A percentile compares a stretch with the other conserved stretches of the same genome.
phyloP scores from a whole-genome alignment of 2,888 invertebrate genomes.

The Leucoptera coffeella region DNA sequence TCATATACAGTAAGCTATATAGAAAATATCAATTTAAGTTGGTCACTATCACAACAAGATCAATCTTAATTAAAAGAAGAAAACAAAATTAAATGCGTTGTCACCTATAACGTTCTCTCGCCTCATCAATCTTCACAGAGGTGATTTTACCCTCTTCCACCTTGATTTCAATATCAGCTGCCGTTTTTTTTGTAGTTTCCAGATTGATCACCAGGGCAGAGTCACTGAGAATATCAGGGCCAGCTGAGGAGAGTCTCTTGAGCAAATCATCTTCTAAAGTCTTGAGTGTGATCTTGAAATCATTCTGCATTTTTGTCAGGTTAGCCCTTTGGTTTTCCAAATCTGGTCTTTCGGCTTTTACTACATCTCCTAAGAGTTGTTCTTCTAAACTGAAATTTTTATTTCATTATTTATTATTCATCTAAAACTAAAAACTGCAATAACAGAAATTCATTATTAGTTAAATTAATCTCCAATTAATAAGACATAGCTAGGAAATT shows the following conservation, averaged over 20 bases:
- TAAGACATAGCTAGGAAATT: no score
- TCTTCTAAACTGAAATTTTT: slow-evolving; percentile 72
- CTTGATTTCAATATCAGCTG: slow-evolving; percentile 82
- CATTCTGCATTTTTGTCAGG: slow-evolving; percentile 87
- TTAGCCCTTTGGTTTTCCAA: slow-evolving; percentile 75
- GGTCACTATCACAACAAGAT: no score
- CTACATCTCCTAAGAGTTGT: slow-evolving; percentile 87
- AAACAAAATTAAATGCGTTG: no score
- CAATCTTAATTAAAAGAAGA: no score
- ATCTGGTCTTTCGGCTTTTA: slow-evolving; percentile 88
- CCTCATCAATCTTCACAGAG: slow-evolving; percentile 82
- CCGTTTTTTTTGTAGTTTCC: slow-evolving; percentile 89
- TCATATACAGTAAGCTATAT: no score
- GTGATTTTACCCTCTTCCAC: slow-evolving; percentile 84
- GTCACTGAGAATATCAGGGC: slow-evolving; percentile 87
- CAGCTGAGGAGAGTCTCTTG: slow-evolving; percentile 80
- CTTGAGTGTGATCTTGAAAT: slow-evolving; percentile 89
- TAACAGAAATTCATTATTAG: no score
- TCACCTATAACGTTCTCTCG: slow-evolving; percentile 79
- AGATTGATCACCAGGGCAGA: slow-evolving; percentile 85
- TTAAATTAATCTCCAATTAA: no score
- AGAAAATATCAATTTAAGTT: no score
- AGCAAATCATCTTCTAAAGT: slow-evolving; percentile 86
- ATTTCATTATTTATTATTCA: no score
- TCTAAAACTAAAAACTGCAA: no score